Base-by-base conservation (phyloP, 2,888 invertebrate species). In the Stenotaenia linearis region DNA sequence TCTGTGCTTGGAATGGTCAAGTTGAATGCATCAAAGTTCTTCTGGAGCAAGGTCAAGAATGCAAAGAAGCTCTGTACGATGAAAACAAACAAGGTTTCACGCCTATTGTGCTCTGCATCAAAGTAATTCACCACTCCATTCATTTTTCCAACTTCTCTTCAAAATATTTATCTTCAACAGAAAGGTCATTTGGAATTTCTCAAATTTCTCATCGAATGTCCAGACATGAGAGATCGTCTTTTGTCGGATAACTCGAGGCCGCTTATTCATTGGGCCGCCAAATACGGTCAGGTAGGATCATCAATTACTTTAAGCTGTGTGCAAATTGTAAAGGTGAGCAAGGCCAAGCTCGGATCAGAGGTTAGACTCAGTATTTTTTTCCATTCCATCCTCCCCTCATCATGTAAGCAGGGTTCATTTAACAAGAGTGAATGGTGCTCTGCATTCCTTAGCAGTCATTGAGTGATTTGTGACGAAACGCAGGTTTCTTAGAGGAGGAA, bases 11-110 rank as follows among this genome's bases (percentile, higher is more conserved):
- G 37, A 83, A 83, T 79, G 86, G 86, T 76, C 85, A 86, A 82
- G 81, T 85, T 78, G 82, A 82, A 32, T 84, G 84, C 15, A 82
- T 86, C 23, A 83, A 85, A 79, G 86, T 85, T 85, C 83, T 86
- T 10, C 83, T 85, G 75, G 82, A 84, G 23, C 81, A 84, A 15
- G 84, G 84, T 10, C 81, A 83, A 45, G 84, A 84, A 61, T 82
- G 84, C 28, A 83, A 84, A 77, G 84, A 85, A 61, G 86, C 85
- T 35, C 83, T 86, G 18, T 83, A 83, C 78, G 86, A 86, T 82
- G 85, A 85, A 80, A 86, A 86, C 83, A 84, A 85, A 80, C 84
- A 84, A 79, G 86, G 86, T 21, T 83, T 85, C 69, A 85, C 85
- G 30, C 86, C 86, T 25, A 83, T 85, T 79, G 83, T 85, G 32